A percentile compares a stretch with the other conserved stretches of the same genome.
These are phyloP conservation scores for Cecidostiba fungosa DNA, from an alignment of 2,888 invertebrate genomes.

Conservation along the genomic window DNA sequence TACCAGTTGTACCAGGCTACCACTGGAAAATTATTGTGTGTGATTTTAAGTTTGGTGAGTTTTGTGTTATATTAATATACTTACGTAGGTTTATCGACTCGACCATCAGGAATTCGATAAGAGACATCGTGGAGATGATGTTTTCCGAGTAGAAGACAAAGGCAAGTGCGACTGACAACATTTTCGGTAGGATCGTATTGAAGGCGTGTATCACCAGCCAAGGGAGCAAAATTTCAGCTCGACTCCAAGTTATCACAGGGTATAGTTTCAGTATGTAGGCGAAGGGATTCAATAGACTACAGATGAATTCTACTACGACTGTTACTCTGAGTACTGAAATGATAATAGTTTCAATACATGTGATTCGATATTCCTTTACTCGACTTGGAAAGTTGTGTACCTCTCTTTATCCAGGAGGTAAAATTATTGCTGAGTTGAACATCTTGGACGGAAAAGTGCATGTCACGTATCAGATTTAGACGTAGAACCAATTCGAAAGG, in stretches of 20 bases:
- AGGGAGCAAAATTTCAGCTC: conserved; percentile 71
- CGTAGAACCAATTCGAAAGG: conserved; percentile 70
- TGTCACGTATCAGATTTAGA: conserved; percentile 66
- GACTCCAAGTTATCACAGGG: conserved; percentile 73
- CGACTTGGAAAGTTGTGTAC: conserved; percentile 27
- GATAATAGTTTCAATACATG: conserved; percentile 8
- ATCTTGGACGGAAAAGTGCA: conserved; percentile 49
- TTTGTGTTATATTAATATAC: conserved; percentile 32
- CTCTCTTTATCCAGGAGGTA: conserved; percentile 38
- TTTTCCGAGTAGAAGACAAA: conserved; percentile 69
- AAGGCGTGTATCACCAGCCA: conserved; percentile 74
- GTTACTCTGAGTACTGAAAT: conserved; percentile 72
- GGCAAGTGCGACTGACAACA: conserved; percentile 67
- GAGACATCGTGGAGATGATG: conserved; percentile 64
- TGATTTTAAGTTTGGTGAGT: not conserved
- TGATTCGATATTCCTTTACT: conserved; percentile 28
- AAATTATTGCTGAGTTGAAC: conserved; percentile 52
- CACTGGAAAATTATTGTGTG: conserved; percentile 61
- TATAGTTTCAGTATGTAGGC: conserved; percentile 73
- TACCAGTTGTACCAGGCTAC: conserved; percentile 72
- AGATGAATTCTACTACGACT: conserved; percentile 71
- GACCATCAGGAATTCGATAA: conserved; percentile 70
- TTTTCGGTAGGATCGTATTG: conserved; percentile 72
- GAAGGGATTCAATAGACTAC: conserved; percentile 69
- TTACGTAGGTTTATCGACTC: conserved; percentile 71